Base-by-base conservation (phyloP, 2,113 vertebrate species). In the Montifringilla adamsi region DNA sequence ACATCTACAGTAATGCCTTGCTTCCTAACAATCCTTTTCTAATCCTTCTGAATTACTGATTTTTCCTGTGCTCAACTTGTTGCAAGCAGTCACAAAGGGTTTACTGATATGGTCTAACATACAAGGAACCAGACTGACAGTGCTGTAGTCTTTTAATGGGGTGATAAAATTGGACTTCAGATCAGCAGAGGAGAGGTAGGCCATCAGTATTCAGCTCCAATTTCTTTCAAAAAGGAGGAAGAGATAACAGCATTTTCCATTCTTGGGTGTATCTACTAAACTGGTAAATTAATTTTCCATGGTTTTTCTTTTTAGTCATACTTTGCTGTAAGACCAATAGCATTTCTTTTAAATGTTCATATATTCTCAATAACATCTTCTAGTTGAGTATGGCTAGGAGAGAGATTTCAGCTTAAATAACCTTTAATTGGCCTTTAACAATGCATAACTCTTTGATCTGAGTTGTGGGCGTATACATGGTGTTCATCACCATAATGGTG, bases 21-120 rank as follows among this genome's bases (percentile, higher is more conserved):
- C 94, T 96, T 97, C 64, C 84, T 97, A 89, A 92, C 77, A 82
- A 80, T 92, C 33, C 47, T 95, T 95, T 94, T 80, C 95, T 95
- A 49, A 95, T 86, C 78, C 84, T 94, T 93, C 86, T 96, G 83
- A 94, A 74, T 93, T 89, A 55, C 90, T 95, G 39, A 50, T 89
- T 93, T 92, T 96, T 87, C 84, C 84, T 95, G 33, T 95, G 83
- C 87, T 95, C 82, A 90, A 59, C 72, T 92, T 87, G 47, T 56
- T 80, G 90, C 90, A 94, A 96, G 76, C 92, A 94, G 55, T 95
- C 68, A 74, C 85, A 88, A 41, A 92, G 84, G 83, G 27, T 88
- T 90, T 90, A 90, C 87, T 94, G 87, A 52, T 86, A 90, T 0
- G 10, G 35, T 95, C 78, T 96, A 84, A 93, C 79, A 72, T 90